Base-by-base conservation (phyloP, 2,888 invertebrate species). In the Drosophila putrida region DNA sequence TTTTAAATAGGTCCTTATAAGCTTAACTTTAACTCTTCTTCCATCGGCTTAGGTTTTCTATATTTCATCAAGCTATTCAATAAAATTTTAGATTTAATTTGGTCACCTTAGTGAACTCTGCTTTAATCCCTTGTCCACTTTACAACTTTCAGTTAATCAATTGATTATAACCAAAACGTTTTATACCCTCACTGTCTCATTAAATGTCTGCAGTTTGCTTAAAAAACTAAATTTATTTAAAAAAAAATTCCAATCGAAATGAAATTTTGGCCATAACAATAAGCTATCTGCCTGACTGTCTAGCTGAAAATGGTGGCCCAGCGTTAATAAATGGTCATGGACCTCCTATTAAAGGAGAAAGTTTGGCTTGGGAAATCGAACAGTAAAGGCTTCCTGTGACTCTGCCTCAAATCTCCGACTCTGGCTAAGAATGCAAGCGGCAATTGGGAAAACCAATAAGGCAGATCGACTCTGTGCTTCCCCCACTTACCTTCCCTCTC, bases 291-390 rank as follows among this genome's bases (percentile, higher is more conserved):
- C 10, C 28, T 5, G 46, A 3, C 25, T 4, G 46, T n/a, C 11
- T 11, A 5, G 46, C 33, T 57, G 28, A 11, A 60, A 60, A 55
- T 51, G 10, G 31, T 36, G 53, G 68, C 53, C 68, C 68, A 64
- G 53, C 60, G 73, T 57, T 65, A 53, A 58, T 68, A 75, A 79
- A 69, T 82, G 75, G 79, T 68, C 68, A 69, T 71, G 60, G 49
- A 55, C 46, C 53, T 50, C 43, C 67, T 55, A 63, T 68, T 51
- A 73, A 71, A 72, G 88, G 88, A 87, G 82, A 82, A 87, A 83
- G 82, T 80, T 75, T 75, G 33, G 13, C 20, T 60, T 63, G 51
- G 41, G 46, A 59, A 62, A 71, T 44, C 57, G 64, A 20, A 25
- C 13, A 46, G 13, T 47, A 31, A 46, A 57, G 11, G 61, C 74